A percentile compares a stretch with the other conserved stretches of the same genome.
phyloP scores from a whole-genome alignment of 2,888 invertebrate genomes.

The Maniola hyperantus region DNA sequence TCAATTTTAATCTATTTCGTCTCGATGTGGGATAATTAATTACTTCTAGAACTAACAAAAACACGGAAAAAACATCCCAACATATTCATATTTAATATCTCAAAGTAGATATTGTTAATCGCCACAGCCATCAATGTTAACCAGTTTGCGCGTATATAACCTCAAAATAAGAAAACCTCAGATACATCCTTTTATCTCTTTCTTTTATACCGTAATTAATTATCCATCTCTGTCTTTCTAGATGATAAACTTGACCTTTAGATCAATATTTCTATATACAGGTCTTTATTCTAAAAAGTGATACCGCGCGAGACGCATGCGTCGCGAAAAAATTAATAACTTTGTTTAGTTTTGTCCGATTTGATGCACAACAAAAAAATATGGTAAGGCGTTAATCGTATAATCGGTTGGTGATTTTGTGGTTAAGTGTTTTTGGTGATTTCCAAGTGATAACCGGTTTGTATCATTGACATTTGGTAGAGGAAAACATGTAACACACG shows the following conservation, averaged over 20 bases:
- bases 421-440: slow-evolving; percentile 3
- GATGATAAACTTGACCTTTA: slow-evolving; percentile 74
- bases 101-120: slow-evolving; percentile 42
- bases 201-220: slow-evolving; percentile 36
- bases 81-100: slow-evolving; percentile 17
- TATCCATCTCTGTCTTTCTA: slow-evolving; percentile 49
- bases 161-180: slow-evolving; percentile 40
- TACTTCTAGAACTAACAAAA: slow-evolving; percentile 8
- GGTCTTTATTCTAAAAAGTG: slow-evolving; percentile 55
- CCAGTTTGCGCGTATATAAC: slow-evolving; percentile 59
- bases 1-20: neutral
- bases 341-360: slow-evolving; percentile 17
- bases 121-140: slow-evolving; percentile 55
- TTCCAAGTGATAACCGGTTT: slow-evolving; percentile 2
- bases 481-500: slow-evolving; percentile 16
- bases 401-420: slow-evolving; percentile 15
- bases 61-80: slow-evolving; percentile 25
- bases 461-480: slow-evolving; percentile 23
- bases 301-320: slow-evolving; percentile 50
- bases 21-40: neutral
- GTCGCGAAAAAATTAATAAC: slow-evolving; percentile 11
- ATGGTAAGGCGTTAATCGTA: slow-evolving; percentile 28
- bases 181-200: slow-evolving; percentile 47
- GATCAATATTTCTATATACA: slow-evolving; percentile 48
- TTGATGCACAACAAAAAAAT: slow-evolving; percentile 28